Base-by-base conservation (phyloP, 2,113 vertebrate species). In the Thalassoma bifasciatum region DNA sequence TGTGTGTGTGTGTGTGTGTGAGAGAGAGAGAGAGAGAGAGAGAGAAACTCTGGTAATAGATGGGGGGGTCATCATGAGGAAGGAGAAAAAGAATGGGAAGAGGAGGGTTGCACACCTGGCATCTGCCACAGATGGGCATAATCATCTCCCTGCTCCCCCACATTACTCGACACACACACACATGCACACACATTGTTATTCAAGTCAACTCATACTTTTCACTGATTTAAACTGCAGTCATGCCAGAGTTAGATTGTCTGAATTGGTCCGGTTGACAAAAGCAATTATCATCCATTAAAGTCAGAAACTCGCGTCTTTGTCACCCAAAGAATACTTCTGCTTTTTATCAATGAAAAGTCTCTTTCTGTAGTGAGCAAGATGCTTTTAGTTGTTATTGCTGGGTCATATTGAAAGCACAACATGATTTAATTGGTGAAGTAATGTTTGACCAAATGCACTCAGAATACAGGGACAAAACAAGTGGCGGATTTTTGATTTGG, bases 101-200 rank as follows among this genome's bases (percentile, higher is more conserved):
- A 42, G 78, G 82, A 58, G 72, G 65, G 82, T 8, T 87, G 82
- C 92, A 91, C 93, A 94, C 92, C 92, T 94, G 92, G 91, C 91
- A 91, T 91, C 86, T 65, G 44, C 88, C 92, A 92, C 88, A 93
- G 92, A 93, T 93, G 92, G 91, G 89, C 87, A 91, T 89, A 93
- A 93, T 92, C 90, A 93, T 92, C 91, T 90, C 84, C 77, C 83
- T 84, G 74, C 73, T 87, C 75, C 70, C 71, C 83, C 79, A 64
- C 51, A 52, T 65, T 74, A 62, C 69, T 24, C 63, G 61, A 34
- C 71, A 75, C 65, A 59, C 47, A 16, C 52, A 72, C 50, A 71
- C 51, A 61, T 59, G 77, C 66, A 71, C 76, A 68, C 10, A 17
- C 51, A 67, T 40, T 61, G 63, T 62, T 75, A 75, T 78, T 64